These are phyloP conservation scores for Gryon sp. DNA, from an alignment of 1,140 invertebrate genomes.

Conservation along the genomic window DNA sequence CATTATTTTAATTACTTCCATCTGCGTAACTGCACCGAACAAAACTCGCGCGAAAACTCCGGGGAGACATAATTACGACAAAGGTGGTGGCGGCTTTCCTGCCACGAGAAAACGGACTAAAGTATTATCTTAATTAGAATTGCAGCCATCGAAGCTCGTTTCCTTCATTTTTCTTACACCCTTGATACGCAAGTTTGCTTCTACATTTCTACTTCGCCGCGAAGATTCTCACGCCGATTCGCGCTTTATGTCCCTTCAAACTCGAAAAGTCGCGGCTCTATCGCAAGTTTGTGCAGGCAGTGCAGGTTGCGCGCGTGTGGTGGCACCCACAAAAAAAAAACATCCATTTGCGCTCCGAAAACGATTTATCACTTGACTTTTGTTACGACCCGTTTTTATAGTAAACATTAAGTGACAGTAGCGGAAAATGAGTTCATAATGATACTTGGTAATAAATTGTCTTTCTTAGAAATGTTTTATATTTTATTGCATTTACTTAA, in stretches of 20 bases:
- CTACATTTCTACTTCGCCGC: too few relatives aligned
- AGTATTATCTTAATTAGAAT: conserved; percentile 67
- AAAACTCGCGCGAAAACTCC: conserved; percentile 63
- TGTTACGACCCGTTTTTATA: conserved; percentile 24
- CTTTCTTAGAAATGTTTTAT: too few relatives aligned
- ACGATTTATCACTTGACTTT: conserved; percentile 25
- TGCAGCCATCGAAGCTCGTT: conserved; percentile 51
- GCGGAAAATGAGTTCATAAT: conserved; percentile 37
- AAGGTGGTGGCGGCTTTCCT: conserved; percentile 46
- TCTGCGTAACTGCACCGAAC: conserved; percentile 62
- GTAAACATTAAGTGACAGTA: too few relatives aligned
- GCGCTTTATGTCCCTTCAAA: conserved; percentile 12
- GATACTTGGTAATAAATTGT: conserved; percentile 22
- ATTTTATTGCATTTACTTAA: too few relatives aligned
- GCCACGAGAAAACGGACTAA: conserved; percentile 17
- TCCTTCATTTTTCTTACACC: conserved; percentile 41
- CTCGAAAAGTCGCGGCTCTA: conserved; percentile 21
- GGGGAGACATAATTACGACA: conserved; percentile 67
- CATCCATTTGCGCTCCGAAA: conserved; percentile 20
- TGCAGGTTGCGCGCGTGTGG: conserved; percentile 4
- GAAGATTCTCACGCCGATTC: conserved; percentile 14
- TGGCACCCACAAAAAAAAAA: conserved; percentile 24
- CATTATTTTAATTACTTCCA: conserved; percentile 72
- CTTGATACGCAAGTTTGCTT: conserved; percentile 32
- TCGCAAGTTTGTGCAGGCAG: conserved; percentile 23